Evolutionary conservation across 2,888 invertebrate species (phyloP), one percentile per base, ranked within the genome.

Genomic region (Xestobium rufovillosum): DNA sequence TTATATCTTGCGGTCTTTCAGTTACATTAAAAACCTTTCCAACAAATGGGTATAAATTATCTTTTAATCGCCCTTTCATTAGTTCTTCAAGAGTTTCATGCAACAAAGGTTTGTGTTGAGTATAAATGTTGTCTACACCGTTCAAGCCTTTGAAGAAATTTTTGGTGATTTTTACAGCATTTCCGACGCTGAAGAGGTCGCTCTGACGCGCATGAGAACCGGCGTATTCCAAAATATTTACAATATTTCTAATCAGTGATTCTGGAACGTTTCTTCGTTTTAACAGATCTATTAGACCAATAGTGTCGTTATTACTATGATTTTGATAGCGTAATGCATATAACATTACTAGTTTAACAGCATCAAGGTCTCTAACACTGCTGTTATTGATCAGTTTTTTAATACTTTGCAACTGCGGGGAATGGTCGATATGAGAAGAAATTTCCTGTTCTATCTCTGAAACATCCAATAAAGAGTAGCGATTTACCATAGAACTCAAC

Each of bases 71-170:
- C 2, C 92, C 94, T 60, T 89, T 92, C 19, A 89, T 75, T 1
- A 95, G 69, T 58, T 92, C 90, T 53, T 96, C 96, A 1, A 98
- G 61, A 0, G 87, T 83, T 59, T 91, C 89, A 52, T 83, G 81
- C 3, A 99, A 66, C 14, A 92, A 70, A 0, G 98, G 96, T n/a
- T 83, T 83, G 66, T 99, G 98, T 59, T 98, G 98, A 0, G 98
- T 97, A 68, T 95, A 99, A 43, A 99, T 90, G 67, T 99, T 99
- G 62, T 99, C 98, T 0, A 98, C 96, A 1, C 96, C 98, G 67
- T 85, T 88, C 12, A 92, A 69, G 11, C 88, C 89, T 75, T 85
- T 94, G 59, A 80, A 87, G 55, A 82, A 80, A 62, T 86, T 72
- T 65, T 95, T 92, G 1, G 95, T 95, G 50, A 95, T 89, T 55